Conservation (phyloP, 2,113 vertebrate species). For the Larimichthys polyactis region DNA sequence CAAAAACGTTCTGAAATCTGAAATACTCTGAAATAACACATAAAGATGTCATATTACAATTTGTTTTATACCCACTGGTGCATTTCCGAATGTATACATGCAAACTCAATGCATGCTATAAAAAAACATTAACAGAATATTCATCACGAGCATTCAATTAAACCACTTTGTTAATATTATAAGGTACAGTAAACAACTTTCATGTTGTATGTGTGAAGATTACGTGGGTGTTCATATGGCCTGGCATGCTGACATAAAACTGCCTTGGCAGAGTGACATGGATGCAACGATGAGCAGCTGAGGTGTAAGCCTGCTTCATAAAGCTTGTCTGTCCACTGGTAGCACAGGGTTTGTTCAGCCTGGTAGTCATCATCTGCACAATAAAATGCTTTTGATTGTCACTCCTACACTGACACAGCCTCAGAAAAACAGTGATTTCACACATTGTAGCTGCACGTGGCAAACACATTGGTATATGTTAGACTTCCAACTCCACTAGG, state of each 20-base stretch:
- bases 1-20: constrained; percentile 73
- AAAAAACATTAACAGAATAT: constrained; percentile 61
- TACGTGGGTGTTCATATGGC: constrained; percentile 46
- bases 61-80: constrained; percentile 74
- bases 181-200: constrained; percentile 81
- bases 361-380: constrained; percentile 7
- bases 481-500: not conserved
- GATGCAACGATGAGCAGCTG: constrained; percentile 18
- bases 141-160: constrained; percentile 84
- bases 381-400: constrained; percentile 61
- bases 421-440: constrained; percentile 48
- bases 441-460: constrained; percentile 34
- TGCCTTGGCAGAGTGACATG: constrained; percentile 73
- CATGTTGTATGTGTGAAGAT: constrained; percentile 65
- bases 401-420: constrained; percentile 43
- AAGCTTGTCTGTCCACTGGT: constrained; percentile 21
- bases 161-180: constrained; percentile 76
- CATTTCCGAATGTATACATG: constrained; percentile 87
- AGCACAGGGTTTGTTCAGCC: not conserved
- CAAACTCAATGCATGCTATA: constrained; percentile 84
- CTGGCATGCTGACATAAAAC: constrained; percentile 78
- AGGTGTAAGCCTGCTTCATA: constrained; percentile 40
- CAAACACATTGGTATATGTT: not conserved
- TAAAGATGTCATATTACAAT: constrained; percentile 78
- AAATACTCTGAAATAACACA: constrained; percentile 81